These are phyloP conservation scores for Lithobates pipiens DNA, from an alignment of 2,797 vertebrate species.

Conservation along the genomic window DNA sequence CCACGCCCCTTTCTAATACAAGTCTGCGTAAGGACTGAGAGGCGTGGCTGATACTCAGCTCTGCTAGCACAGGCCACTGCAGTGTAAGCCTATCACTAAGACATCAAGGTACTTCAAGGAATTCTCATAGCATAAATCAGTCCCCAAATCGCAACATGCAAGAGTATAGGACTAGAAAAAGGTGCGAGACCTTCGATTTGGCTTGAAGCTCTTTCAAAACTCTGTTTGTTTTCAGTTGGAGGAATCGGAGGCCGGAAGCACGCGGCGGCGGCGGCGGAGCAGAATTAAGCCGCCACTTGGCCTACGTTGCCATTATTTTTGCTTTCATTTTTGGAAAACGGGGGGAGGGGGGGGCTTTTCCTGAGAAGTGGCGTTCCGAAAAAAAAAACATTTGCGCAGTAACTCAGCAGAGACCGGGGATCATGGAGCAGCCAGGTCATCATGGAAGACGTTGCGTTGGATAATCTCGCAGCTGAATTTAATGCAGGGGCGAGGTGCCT, in stretches of 20 bases:
- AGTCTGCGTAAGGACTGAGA: too few relatives aligned
- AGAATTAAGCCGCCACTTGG: neutral
- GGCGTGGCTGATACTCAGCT: too few relatives aligned
- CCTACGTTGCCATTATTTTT: neutral
- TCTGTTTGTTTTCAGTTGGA: neutral
- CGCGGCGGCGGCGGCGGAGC: too few relatives aligned
- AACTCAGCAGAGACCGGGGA: neutral
- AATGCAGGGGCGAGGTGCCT: conserved; percentile 36
- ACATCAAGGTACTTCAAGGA: too few relatives aligned
- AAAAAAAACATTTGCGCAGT: neutral
- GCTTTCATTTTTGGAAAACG: too few relatives aligned
- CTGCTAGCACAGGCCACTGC: too few relatives aligned
- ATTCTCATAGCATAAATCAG: too few relatives aligned
- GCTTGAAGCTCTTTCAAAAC: neutral
- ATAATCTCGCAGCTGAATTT: neutral
- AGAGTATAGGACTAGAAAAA: too few relatives aligned
- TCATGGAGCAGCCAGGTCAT: neutral
- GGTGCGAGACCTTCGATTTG: too few relatives aligned
- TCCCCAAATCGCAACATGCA: too few relatives aligned
- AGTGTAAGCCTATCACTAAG: too few relatives aligned
- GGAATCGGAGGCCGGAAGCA: neutral
- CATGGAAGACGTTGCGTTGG: neutral
- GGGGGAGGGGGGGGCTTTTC: neutral
- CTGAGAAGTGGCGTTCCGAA: neutral
- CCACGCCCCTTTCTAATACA: neutral